These are phyloP conservation scores for Channa argus DNA, from an alignment of 2,113 vertebrate species.

Conservation along the genomic window DNA sequence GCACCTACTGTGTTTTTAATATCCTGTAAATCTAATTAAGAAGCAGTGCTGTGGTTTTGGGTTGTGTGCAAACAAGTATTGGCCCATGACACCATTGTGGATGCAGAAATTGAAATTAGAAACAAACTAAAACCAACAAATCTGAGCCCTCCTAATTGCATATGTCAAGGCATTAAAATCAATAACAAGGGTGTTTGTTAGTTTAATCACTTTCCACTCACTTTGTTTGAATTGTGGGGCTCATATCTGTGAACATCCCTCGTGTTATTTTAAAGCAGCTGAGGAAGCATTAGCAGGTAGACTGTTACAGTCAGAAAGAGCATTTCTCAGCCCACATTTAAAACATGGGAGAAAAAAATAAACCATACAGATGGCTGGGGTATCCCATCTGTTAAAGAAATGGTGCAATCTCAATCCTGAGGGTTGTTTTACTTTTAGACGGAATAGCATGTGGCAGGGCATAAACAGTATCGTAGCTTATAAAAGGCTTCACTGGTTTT, in stretches of 20 bases:
- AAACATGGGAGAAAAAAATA: constrained; percentile 25
- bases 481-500: constrained; percentile 81
- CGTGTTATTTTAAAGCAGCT: constrained; percentile 38
- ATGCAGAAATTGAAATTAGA: constrained; percentile 67
- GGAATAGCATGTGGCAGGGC: constrained; percentile 78
- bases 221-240: constrained; percentile 57
- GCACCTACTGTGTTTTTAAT: constrained; percentile 84
- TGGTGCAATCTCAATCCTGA: constrained; percentile 78
- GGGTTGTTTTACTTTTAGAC: constrained; percentile 80
- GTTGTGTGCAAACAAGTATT: constrained; percentile 69
- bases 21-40: constrained; percentile 84
- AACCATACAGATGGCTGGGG: constrained; percentile 68
- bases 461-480: constrained; percentile 78
- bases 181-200: constrained; percentile 65
- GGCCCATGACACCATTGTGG: constrained; percentile 49
- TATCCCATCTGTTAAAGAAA: constrained; percentile 81
- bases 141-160: constrained; percentile 47
- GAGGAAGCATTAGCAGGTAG: constrained; percentile 54
- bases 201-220: constrained; percentile 51
- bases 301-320: constrained; percentile 29
- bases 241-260: constrained; percentile 26
- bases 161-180: constrained; percentile 63
- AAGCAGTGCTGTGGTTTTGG: constrained; percentile 78
- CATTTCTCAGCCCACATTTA: constrained; percentile 60
- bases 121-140: constrained; percentile 63